Evolutionary conservation across 2,797 vertebrate genomes (phyloP).

Genomic region (Galagoides demidoff): DNA sequence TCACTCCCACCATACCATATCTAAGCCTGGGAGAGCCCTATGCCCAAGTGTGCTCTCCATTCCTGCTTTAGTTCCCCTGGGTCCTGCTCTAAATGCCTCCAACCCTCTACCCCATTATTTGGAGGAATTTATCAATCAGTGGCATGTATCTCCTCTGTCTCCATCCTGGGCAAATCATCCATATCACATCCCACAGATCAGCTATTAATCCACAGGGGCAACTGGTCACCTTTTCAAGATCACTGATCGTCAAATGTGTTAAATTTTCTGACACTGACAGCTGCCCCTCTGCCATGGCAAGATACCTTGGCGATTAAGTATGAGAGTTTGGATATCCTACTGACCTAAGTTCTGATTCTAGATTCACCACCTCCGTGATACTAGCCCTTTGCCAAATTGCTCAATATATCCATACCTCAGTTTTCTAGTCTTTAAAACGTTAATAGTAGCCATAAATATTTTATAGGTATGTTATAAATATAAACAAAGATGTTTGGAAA

Average conservation of each 20-base stretch:
- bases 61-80: background rate
- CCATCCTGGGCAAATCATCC: background rate
- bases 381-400: background rate
- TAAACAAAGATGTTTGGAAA: background rate
- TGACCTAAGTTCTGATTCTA: background rate
- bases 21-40: background rate
- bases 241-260: background rate
- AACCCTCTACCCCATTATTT: background rate
- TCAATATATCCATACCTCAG: background rate
- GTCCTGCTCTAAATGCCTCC: background rate
- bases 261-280: background rate
- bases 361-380: background rate
- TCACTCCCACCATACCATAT: background rate
- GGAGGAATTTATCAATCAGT: background rate
- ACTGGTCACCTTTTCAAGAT: background rate
- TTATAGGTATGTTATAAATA: background rate
- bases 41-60: background rate
- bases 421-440: constrained; percentile 26
- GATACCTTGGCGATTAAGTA: background rate
- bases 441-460: constrained; percentile 24
- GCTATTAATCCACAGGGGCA: background rate
- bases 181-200: background rate
- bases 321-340: no score
- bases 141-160: background rate
- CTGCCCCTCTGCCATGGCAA: background rate